Conservation (phyloP, 2,113 vertebrate genomes). For the Penelope pileata region DNA sequence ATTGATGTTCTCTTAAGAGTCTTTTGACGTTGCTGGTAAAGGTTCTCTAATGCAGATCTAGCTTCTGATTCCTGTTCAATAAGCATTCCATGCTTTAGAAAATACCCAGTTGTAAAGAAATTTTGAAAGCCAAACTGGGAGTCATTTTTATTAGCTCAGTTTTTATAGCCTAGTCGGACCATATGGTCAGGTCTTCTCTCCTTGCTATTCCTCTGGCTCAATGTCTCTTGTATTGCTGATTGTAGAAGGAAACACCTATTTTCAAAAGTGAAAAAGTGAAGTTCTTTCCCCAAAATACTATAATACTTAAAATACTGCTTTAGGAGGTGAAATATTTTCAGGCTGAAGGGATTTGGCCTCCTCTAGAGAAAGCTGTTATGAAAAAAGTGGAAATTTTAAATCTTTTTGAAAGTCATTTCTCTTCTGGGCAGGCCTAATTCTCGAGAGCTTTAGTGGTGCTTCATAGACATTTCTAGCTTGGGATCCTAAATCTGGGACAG, state of each 20-base stretch:
- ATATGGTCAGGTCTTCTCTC: not conserved
- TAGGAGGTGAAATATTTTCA: not conserved
- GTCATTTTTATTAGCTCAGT: not conserved
- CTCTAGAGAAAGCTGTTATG: not conserved
- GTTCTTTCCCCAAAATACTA: not conserved
- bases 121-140: not conserved
- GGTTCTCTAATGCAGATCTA: not conserved
- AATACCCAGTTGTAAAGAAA: not conserved
- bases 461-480: not conserved
- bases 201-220: not conserved
- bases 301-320: not conserved
- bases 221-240: fast-evolving
- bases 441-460: not conserved
- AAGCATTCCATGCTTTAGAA: not conserved
- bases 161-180: not conserved
- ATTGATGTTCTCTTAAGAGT: not conserved
- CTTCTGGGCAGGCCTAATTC: not conserved
- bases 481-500: not conserved
- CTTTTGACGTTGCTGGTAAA: not conserved
- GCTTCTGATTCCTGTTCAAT: not conserved
- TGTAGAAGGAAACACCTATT: not conserved
- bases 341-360: not conserved
- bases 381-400: not conserved
- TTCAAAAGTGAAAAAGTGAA: not conserved
- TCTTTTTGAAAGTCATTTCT: not conserved